Conservation (phyloP, 2,888 invertebrate species). For the Gymnosoma rotundatum region DNA sequence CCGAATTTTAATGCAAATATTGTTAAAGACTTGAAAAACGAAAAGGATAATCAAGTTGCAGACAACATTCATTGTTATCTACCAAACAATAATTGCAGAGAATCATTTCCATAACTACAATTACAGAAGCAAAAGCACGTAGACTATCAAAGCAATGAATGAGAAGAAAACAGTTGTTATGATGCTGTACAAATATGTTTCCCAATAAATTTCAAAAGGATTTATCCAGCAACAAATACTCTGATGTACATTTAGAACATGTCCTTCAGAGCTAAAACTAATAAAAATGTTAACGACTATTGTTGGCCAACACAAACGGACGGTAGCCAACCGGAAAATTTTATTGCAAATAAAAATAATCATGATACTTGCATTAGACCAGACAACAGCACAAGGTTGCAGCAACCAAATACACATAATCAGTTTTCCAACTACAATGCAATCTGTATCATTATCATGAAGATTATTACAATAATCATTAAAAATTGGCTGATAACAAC, state of each 20-base stretch:
- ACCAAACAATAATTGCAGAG: constrained; percentile 53
- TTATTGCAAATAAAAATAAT: constrained; percentile 50
- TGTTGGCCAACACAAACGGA: constrained; percentile 45
- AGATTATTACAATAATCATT: constrained; percentile 19
- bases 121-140: constrained; percentile 49
- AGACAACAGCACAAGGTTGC: constrained; percentile 23
- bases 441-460: neutral
- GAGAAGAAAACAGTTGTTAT: constrained; percentile 62
- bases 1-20: constrained; percentile 19
- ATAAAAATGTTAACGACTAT: constrained; percentile 55
- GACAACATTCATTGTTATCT: constrained; percentile 29
- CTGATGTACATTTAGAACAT: constrained; percentile 2
- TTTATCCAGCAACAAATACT: constrained; percentile 33
- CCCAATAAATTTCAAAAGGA: constrained; percentile 55
- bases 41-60: neutral
- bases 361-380: neutral
- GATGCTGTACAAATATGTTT: constrained; percentile 32
- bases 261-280: constrained; percentile 18
- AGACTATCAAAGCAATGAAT: constrained; percentile 60
- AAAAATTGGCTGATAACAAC: constrained; percentile 36
- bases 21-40: constrained; percentile 45
- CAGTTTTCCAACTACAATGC: constrained; percentile 15
- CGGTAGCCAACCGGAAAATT: constrained; percentile 57
- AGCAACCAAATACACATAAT: constrained; percentile 42
- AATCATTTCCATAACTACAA: constrained; percentile 57